These are phyloP conservation scores for Diadromus collaris DNA, from an alignment of 2,888 invertebrate genomes.

Conservation along the genomic window DNA sequence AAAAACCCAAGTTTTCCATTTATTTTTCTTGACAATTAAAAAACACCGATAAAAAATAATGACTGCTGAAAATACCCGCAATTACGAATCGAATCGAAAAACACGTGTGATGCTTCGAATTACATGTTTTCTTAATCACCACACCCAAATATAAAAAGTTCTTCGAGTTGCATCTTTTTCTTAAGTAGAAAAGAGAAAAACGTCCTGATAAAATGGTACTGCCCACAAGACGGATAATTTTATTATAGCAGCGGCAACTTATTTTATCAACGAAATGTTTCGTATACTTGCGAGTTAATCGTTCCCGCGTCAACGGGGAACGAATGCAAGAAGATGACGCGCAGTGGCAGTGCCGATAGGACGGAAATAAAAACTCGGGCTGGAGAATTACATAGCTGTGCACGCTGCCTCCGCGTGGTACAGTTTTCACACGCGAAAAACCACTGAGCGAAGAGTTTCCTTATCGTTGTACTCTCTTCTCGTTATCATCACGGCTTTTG, in stretches of 20 bases:
- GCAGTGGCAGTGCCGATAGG: conserved; percentile 30
- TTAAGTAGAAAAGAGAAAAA: not conserved
- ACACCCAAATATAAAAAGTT: not conserved
- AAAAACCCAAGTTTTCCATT: not conserved
- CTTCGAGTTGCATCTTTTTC: not conserved
- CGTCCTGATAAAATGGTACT: not conserved
- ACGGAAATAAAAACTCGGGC: not conserved
- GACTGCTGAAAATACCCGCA: no score
- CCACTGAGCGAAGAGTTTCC: conserved; percentile 11
- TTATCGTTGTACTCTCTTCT: conserved; percentile 23
- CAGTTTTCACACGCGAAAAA: not conserved
- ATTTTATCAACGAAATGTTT: not conserved
- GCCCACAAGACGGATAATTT: not conserved
- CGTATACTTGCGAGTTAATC: not conserved
- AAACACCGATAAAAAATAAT: not conserved
- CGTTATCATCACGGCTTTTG: conserved; percentile 25
- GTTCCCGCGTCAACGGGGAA: not conserved
- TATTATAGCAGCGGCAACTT: not conserved
- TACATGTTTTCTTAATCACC: no score
- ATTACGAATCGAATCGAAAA: no score
- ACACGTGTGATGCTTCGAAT: no score
- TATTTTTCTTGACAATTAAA: no score
- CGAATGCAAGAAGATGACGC: conserved; percentile 32
- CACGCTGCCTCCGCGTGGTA: conserved; percentile 32
- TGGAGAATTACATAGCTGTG: conserved; percentile 13